A percentile compares a stretch with the other conserved stretches of the same genome.
Conservation (phyloP, 2,888 invertebrate genomes). For the Hemithea aestivaria region DNA sequence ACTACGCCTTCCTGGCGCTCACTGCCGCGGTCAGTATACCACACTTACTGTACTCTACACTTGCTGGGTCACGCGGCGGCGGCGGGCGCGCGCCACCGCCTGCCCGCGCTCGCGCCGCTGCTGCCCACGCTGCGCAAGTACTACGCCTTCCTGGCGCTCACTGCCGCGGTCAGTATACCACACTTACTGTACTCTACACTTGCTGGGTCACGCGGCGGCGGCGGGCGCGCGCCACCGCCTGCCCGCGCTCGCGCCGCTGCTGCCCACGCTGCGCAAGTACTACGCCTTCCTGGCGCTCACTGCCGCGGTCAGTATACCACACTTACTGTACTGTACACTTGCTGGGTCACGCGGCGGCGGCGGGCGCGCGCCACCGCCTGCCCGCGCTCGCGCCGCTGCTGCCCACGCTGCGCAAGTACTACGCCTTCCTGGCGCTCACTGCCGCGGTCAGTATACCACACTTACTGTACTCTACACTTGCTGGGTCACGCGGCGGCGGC, state of each 20-base stretch:
- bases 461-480: no score
- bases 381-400: neutral
- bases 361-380: no score
- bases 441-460: constrained; percentile 80
- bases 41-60: no score
- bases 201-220: no score
- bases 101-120: no score
- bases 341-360: no score
- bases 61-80: no score
- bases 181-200: no score
- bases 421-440: constrained; percentile 87
- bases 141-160: constrained; percentile 95
- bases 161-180: constrained; percentile 80
- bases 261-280: constrained; percentile 90
- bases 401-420: constrained; percentile 90
- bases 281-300: constrained; percentile 87
- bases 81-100: no score
- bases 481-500: no score
- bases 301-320: constrained; percentile 81
- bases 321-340: no score
- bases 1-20: constrained; percentile 87
- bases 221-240: constrained; percentile 82
- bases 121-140: constrained; percentile 92
- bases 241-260: constrained; percentile 88
- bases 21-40: constrained; percentile 83